A percentile compares a stretch with the other conserved stretches of the same genome.
Evolutionary conservation across 64 coral and sea anemone species (phyloP).

Genomic region (Montipora efflorescens): DNA sequence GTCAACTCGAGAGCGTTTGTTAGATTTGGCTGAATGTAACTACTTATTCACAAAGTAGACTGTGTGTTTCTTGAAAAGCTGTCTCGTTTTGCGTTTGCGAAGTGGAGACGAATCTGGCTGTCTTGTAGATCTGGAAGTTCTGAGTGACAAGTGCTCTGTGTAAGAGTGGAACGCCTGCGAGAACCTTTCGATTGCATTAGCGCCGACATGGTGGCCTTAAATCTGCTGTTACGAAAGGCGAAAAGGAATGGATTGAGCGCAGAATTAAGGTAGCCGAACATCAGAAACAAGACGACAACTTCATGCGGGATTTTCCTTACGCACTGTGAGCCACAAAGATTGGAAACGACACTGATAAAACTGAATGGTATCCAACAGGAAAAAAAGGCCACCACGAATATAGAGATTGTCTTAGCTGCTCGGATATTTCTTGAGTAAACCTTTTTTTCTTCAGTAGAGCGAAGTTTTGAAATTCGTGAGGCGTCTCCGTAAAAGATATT

Average conservation of each 20-base stretch:
- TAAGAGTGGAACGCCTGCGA: slow-evolving; percentile 2
- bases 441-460: slow-evolving; percentile 33
- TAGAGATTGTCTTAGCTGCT: slow-evolving; percentile 73
- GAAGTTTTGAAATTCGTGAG: background rate
- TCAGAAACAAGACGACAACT: slow-evolving; percentile 23
- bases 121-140: slow-evolving; percentile 9
- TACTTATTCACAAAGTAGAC: background rate
- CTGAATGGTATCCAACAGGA: slow-evolving; percentile 66
- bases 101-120: background rate
- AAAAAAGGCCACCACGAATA: slow-evolving; percentile 59
- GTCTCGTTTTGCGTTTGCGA: background rate
- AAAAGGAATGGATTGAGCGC: slow-evolving; percentile 77
- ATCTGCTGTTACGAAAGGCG: slow-evolving; percentile 36
- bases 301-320: background rate
- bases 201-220: background rate
- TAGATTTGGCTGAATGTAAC: background rate
- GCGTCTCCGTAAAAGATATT: background rate
- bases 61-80: background rate
- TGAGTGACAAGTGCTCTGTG: background rate
- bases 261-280: slow-evolving; percentile 75
- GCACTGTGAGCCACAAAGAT: background rate
- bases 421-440: slow-evolving; percentile 40
- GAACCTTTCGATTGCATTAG: background rate
- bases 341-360: slow-evolving; percentile 13
- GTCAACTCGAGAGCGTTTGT: no score